Base-by-base conservation (phyloP, 2,113 vertebrate species). In the Salminus brasiliensis region DNA sequence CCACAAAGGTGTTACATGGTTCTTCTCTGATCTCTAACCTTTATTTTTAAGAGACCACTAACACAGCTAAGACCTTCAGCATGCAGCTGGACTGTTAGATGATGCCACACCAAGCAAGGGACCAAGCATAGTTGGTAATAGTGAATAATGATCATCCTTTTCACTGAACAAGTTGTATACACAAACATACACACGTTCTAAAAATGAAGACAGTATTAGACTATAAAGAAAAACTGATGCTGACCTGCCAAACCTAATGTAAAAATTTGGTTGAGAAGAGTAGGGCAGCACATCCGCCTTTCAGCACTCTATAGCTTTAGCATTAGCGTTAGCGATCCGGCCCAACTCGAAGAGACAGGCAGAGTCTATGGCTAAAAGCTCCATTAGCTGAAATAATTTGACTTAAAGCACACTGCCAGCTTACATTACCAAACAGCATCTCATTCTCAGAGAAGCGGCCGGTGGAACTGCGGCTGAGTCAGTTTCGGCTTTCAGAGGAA, bases 351-450 rank as follows among this genome's bases (percentile, higher is more conserved):
- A 57, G 49, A 68, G 49, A 77, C 52, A 66, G 65, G 49, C 65
- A 57, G 52, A 13, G 59, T 68, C 59, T 43, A 6, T 25, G 25
- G 34, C 65, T 77, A 77, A 77, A 77, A 77, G 75, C 65, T 68
- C 75, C 36, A 77, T 77, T 77, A 77, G 52, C 75, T 45, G 49
- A 43, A 77, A 68, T 57, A 68, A 77, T 77, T 57, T 29, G 74
- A 77, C 75, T 69, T 59, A 57, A 68, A 77, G 75, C 16, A 4
- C 25, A 21, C 75, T 77, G 75, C 75, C 75, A 77, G 47, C 52
- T 77, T 77, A 69, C 47, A 68, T 69, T 77, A 77, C 65, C 49
- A n/a, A 57, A 30, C 15, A 30, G 23, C 55, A 49, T 39, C 60
- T 72, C 27, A 30, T 13, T 32, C 68, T 79, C 30, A 4, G 27